phyloP scores from a whole-genome alignment of 2,113 vertebrate species.

The Podarcis muralis region DNA sequence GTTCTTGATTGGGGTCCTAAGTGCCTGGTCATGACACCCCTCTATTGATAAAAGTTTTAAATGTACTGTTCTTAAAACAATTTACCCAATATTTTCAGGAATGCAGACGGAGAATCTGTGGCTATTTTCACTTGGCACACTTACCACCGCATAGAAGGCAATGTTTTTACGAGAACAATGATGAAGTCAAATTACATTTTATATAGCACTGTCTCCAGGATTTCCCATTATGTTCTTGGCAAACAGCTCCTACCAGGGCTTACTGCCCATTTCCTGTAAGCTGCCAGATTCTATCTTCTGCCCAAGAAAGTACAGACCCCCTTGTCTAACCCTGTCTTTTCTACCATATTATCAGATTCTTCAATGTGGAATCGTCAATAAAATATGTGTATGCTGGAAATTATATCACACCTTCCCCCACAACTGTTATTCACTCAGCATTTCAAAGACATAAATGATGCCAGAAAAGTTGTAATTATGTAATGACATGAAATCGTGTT shows the following conservation, averaged over 20 bases:
- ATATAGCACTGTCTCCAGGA: not conserved
- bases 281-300: not conserved
- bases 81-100: constrained; percentile 38
- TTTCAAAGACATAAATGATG: not conserved
- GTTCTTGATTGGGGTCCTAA: not conserved
- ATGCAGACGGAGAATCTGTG: constrained; percentile 4
- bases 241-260: constrained; percentile 6
- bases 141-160: not conserved
- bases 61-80: constrained; percentile 15
- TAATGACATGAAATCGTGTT: not conserved
- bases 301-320: not conserved
- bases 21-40: not conserved
- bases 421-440: not conserved
- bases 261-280: not conserved
- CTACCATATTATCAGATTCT: accelerated
- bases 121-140: constrained; percentile 7
- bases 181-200: constrained; percentile 2
- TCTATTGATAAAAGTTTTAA: constrained; percentile 26
- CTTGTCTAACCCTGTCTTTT: not conserved
- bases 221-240: constrained; percentile 33
- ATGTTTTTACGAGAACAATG: constrained; percentile 32
- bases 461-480: not conserved
- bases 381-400: not conserved
- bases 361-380: not conserved
- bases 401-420: not conserved